These are phyloP conservation scores for Antheraea mylitta DNA, from an alignment of 1,140 invertebrate species.

Conservation along the genomic window DNA sequence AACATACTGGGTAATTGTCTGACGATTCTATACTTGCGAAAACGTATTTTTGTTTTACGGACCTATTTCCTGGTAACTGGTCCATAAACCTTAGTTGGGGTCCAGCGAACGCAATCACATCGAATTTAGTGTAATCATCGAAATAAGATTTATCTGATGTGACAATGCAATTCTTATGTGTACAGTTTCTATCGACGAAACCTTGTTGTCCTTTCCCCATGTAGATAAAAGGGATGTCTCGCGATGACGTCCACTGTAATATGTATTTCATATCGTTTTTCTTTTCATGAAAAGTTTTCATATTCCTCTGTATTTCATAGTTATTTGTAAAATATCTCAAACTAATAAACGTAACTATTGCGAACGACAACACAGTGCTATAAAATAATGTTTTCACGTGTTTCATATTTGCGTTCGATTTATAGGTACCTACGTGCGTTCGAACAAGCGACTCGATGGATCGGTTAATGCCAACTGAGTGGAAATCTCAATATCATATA, in stretches of 20 bases:
- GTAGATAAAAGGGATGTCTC: constrained; percentile 39
- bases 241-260: constrained; percentile 41
- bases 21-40: constrained; percentile 61
- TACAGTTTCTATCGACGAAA: constrained; percentile 44
- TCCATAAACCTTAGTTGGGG: constrained; percentile 32
- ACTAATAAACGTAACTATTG: constrained; percentile 2
- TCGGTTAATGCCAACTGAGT: constrained; percentile 1
- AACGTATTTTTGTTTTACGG: constrained; percentile 56
- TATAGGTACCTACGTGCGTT: background rate
- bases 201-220: constrained; percentile 38
- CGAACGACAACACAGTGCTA: background rate
- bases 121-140: constrained; percentile 33
- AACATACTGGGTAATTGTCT: constrained; percentile 46
- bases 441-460: background rate
- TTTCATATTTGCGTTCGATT: background rate
- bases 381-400: constrained; percentile 7
- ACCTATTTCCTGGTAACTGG: constrained; percentile 35
- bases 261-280: constrained; percentile 73
- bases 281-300: constrained; percentile 25
- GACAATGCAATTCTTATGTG: constrained; percentile 46
- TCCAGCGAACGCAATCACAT: constrained; percentile 51
- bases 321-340: background rate
- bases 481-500: background rate
- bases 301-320: constrained; percentile 8
- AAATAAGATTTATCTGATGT: constrained; percentile 37